A percentile compares a stretch with the other conserved stretches of the same genome.
Conservation (phyloP, 2,113 vertebrate species). For the Trochalopteron elliotii region DNA sequence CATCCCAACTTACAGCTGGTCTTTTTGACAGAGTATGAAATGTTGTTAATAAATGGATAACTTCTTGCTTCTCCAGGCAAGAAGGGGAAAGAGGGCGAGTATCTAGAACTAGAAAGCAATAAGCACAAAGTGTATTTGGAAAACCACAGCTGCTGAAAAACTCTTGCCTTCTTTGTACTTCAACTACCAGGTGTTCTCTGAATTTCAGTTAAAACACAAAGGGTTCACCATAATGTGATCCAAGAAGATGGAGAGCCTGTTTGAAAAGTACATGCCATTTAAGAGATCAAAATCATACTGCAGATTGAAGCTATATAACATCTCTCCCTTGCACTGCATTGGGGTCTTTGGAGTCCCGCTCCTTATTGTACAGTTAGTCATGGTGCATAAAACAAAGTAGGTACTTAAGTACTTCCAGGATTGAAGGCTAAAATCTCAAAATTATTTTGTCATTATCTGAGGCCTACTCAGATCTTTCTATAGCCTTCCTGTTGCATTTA, state of each 20-base stretch:
- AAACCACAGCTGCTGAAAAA: neutral
- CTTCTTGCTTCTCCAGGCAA: neutral
- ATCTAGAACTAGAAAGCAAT: neutral
- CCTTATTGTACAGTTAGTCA: neutral
- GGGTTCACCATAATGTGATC: neutral
- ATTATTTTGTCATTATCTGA: neutral
- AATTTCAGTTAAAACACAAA: neutral
- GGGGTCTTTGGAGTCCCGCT: neutral
- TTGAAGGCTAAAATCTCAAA: neutral
- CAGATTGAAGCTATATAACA: neutral
- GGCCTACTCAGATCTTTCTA: neutral
- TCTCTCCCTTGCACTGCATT: neutral
- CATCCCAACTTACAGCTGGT: neutral
- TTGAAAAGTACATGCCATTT: neutral
- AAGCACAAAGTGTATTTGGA: neutral
- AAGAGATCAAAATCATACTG: neutral
- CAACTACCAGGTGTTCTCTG: neutral
- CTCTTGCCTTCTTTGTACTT: accelerated
- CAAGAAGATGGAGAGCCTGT: neutral
- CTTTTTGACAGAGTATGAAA: neutral
- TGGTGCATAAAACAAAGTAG: neutral
- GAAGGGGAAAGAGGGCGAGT: neutral
- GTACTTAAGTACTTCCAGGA: neutral
- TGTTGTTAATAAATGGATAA: neutral
- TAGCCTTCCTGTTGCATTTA: neutral